These are phyloP conservation scores for Aspidiotus rigidus DNA, from an alignment of 2,888 invertebrate species.

Conservation along the genomic window DNA sequence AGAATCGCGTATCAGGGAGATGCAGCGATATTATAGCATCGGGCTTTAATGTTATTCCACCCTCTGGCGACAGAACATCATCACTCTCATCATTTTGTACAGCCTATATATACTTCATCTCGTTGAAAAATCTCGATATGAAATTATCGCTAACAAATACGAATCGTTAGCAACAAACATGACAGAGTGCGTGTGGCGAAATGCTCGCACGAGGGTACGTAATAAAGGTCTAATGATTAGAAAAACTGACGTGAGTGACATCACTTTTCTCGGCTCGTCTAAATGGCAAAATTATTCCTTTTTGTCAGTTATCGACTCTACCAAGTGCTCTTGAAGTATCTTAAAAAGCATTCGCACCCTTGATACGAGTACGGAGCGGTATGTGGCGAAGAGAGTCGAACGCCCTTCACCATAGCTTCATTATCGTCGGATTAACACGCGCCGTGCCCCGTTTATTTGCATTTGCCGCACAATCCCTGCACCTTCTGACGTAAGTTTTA, in stretches of 20 bases:
- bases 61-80: no score
- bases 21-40: no score
- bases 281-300: conserved; percentile 31
- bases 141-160: no score
- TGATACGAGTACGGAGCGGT: background rate
- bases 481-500: conserved; percentile 26
- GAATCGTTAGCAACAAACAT: no score
- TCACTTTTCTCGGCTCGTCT: conserved; percentile 19
- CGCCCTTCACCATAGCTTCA: conserved; percentile 26
- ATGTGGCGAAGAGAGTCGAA: background rate
- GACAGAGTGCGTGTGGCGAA: no score
- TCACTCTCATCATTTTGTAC: no score
- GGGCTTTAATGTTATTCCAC: no score
- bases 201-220: no score
- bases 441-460: conserved; percentile 29
- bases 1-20: no score
- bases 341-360: conserved; percentile 14
- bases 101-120: no score
- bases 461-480: conserved; percentile 27
- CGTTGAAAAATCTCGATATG: no score
- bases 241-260: conserved; percentile 11
- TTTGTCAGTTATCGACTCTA: conserved; percentile 16
- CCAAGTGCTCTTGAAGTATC: conserved; percentile 26
- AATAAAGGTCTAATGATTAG: background rate
- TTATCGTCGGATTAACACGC: conserved; percentile 32